These are phyloP conservation scores for Apteryx owenii DNA, from an alignment of 2,113 vertebrate genomes.

Conservation along the genomic window DNA sequence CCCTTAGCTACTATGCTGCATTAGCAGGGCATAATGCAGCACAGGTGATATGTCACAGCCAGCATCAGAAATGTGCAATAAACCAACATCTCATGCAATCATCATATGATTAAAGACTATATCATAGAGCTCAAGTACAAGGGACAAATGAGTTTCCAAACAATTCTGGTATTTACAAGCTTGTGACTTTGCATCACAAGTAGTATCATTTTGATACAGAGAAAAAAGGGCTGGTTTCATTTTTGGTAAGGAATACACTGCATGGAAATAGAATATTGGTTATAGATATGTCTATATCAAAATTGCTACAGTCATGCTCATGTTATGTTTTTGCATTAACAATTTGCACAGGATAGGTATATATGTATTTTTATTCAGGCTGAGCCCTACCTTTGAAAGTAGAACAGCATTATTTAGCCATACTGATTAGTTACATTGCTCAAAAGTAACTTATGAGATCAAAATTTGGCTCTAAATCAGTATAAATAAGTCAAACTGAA, in stretches of 20 bases:
- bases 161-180: neutral
- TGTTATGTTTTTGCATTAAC: neutral
- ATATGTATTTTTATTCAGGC: neutral
- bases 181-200: neutral
- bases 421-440: neutral
- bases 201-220: neutral
- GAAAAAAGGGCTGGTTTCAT: neutral
- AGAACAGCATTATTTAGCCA: neutral
- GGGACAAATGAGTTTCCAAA: neutral
- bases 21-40: neutral
- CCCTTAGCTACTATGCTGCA: neutral
- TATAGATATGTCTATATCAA: neutral
- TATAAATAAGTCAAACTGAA: neutral
- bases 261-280: neutral
- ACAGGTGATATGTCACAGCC: neutral
- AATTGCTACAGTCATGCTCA: neutral
- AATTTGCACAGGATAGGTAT: neutral
- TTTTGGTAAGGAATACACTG: neutral
- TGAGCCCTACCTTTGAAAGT: neutral
- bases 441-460: neutral
- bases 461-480: neutral
- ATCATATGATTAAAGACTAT: neutral
- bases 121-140: neutral
- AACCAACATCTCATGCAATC: neutral
- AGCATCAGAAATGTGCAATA: neutral